These are phyloP conservation scores for Cottoperca gobio DNA, from an alignment of 2,797 vertebrate species.

Conservation along the genomic window DNA sequence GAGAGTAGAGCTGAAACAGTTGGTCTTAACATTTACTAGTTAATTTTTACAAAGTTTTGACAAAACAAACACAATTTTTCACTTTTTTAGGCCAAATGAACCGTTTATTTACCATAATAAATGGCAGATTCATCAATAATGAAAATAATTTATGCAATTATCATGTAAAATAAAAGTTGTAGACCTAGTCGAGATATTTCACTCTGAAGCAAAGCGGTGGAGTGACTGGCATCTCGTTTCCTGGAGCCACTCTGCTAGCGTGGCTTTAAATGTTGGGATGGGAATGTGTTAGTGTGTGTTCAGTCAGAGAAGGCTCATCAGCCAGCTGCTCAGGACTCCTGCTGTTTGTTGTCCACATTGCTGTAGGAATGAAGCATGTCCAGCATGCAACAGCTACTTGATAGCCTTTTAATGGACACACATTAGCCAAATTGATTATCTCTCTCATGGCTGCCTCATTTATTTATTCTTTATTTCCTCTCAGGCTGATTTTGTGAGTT, in stretches of 20 bases:
- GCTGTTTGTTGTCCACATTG: conserved; percentile 16
- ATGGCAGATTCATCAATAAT: no score
- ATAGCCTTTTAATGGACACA: conserved; percentile 46
- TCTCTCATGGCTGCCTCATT: background rate
- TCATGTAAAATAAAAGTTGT: background rate
- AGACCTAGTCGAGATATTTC: background rate
- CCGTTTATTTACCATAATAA: background rate
- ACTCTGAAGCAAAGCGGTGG: background rate
- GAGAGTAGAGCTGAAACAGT: no score
- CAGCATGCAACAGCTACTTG: conserved; percentile 17
- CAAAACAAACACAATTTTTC: background rate
- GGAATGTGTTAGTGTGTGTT: background rate
- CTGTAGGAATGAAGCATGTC: conserved; percentile 13
- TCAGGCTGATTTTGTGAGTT: background rate
- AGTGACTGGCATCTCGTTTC: background rate
- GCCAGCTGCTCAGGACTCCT: conserved; percentile 13
- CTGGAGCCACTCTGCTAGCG: background rate
- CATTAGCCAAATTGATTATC: conserved; percentile 41
- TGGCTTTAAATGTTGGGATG: background rate
- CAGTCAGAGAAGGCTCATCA: conserved; percentile 17
- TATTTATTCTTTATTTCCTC: conserved; percentile 2
- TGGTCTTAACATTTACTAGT: no score
- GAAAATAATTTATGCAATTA: background rate
- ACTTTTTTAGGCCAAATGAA: background rate
- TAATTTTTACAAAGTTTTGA: no score